These are phyloP conservation scores for Acridotheres tristis DNA, from an alignment of 2,797 vertebrate species.

Conservation along the genomic window DNA sequence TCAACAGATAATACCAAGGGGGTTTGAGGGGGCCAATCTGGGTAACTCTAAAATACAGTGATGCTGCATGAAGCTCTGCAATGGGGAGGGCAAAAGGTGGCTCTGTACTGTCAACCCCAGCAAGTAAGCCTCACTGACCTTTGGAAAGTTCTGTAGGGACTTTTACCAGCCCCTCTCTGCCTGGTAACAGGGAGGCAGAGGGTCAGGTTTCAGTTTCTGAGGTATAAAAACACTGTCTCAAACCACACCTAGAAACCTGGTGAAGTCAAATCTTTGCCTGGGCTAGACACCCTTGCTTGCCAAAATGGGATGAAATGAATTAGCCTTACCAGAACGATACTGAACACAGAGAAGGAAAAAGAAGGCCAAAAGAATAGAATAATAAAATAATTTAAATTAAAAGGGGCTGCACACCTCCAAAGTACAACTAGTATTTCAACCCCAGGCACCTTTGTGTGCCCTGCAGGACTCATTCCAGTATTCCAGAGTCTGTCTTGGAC, in stretches of 20 bases:
- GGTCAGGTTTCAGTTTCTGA: not conserved
- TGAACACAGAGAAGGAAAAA: not conserved
- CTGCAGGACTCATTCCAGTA: not conserved
- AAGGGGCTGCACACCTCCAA: not conserved
- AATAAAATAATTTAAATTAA: not conserved
- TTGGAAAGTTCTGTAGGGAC: not conserved
- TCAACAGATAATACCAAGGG: not conserved
- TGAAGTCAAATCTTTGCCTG: not conserved
- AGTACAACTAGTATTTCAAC: not conserved
- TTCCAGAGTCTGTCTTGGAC: not conserved
- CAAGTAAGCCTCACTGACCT: not conserved
- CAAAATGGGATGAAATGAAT: not conserved
- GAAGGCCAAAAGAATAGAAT: not conserved
- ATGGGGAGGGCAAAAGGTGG: not conserved
- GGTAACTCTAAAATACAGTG: not conserved
- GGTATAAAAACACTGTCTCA: not conserved
- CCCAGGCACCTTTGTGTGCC: not conserved
- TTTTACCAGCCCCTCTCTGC: not conserved
- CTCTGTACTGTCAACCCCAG: not conserved
- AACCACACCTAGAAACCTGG: not conserved
- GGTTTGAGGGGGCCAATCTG: not conserved
- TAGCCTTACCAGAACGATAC: not conserved
- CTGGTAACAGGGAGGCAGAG: not conserved
- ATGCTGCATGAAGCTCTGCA: not conserved
- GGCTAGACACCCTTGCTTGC: not conserved